Evolutionary conservation across 1,140 invertebrate species (phyloP), one percentile per base, ranked within the genome.

Genomic region (Acromyrmex charruanus): DNA sequence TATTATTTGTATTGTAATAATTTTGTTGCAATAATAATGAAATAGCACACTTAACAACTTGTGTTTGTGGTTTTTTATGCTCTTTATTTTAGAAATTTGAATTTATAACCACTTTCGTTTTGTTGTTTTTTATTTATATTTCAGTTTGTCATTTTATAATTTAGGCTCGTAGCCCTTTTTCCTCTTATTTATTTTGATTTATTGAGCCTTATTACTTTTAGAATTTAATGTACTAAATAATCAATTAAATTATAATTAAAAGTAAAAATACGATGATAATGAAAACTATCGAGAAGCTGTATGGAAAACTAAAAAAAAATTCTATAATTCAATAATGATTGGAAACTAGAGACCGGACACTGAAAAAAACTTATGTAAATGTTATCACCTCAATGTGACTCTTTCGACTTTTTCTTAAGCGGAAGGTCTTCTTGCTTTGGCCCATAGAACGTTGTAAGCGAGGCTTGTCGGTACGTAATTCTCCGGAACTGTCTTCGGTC

Each of bases 381-480:
- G 31, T 75, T 25, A 69, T 82, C 93, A 96, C 96, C 92, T 96
- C 95, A 84, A 95, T 90, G 71, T 95, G 95, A 63, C 95, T 93
- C 92, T 95, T 96, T 88, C 97, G 96, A 94, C 98, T 98, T 94
- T 97, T 98, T 91, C 97, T 96, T 71, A 98, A 97, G 84, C 98
- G 97, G 95, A 99, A 99, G 0, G 98, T 99, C 95, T 98, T 99
- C 87, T 99, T 97, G 93, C 98, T 99, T 94, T 99, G 98, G 25
- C 98, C 98, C 96, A 99, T 99, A 77, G 98, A 98, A 35, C 99
- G 96, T 93, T 99, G 98, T 66, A 99, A 96, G 25, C 98, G 96
- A 87, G 98, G 98, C 89, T 97, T 97, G 87, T 97, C 96, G 85
- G 95, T 95, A 90, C 95, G 95, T 75, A 94, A 95, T 89, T 97